Evolutionary conservation across 2,113 vertebrate species (phyloP), one percentile per base, ranked within the genome.

Genomic region (Thryonomys swinderianus): DNA sequence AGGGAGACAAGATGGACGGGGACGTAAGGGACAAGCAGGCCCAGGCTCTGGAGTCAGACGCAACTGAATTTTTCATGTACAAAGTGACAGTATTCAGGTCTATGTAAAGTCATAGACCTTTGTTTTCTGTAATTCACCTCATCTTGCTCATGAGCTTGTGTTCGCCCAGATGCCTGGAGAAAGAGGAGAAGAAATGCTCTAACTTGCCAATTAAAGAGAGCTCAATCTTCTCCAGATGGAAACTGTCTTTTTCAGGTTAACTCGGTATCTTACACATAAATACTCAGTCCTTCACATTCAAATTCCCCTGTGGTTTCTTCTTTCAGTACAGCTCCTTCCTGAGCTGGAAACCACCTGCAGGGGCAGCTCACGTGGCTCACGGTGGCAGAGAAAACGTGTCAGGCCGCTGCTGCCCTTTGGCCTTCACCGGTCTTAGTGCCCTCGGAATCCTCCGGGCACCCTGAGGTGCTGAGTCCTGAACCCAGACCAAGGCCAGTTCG

Each of bases 231-330:
- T 95, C 55, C 11, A 45, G 66, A 76, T 86, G 84, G 59, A 90
- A 95, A 59, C 32, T 69, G 55, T 88, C 86, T 91, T 84, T 93
- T 85, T 95, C 82, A 93, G 82, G 83, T 89, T 93, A 88, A 80
- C 80, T 80, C 62, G 67, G 87, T 37, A 85, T n/a, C 51, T 86
- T 91, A 59, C 57, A 23, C 57, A 71, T 78, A 74, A 90, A 81
- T 61, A 51, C 20, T 48, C 81, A 34, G 83, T 34, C 89, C 94
- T 88, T 88, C 69, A 78, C 69, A 86, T 78, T 64, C 48, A 67
- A n/a, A 48, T 32, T 32, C 51, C 40, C 88, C 10, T 69, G 12
- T 53, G 13, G 5, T 57, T 55, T 85, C 48, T 86, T 45, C 42
- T 30, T 69, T 67, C 23, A 20, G 55, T 84, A 67, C 34, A 85